phyloP scores from a whole-genome alignment of 2,113 vertebrate species.

The Junco hyemalis region DNA sequence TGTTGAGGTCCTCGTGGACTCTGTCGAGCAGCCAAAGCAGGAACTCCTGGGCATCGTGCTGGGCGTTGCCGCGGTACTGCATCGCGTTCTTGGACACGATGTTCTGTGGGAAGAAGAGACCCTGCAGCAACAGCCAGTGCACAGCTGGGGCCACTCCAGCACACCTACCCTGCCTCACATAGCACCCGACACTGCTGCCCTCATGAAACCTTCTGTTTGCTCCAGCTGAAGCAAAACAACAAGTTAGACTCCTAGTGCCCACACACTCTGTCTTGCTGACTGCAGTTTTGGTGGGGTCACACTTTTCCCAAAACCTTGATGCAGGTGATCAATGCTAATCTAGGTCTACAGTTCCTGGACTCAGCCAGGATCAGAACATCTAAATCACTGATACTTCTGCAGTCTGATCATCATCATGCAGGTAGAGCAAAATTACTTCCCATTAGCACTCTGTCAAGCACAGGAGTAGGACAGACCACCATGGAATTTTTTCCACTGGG shows the following conservation, averaged over 20 bases:
- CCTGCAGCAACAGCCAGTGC: neutral
- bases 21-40: conserved; percentile 96
- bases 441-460: neutral
- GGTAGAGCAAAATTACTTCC: neutral
- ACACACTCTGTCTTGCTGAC: neutral
- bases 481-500: neutral
- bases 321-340: neutral
- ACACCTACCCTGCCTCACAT: neutral
- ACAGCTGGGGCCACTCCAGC: accelerated
- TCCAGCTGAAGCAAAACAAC: neutral
- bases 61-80: conserved; percentile 93
- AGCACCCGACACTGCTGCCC: neutral
- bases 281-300: neutral
- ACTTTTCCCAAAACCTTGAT: neutral
- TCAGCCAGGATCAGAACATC: neutral
- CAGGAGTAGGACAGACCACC: neutral
- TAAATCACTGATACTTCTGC: neutral
- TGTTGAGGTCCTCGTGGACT: conserved; percentile 95
- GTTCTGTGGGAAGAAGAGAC: conserved; percentile 73
- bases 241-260: neutral
- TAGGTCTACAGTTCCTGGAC: neutral
- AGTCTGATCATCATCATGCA: neutral
- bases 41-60: conserved; percentile 98
- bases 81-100: conserved; percentile 91
- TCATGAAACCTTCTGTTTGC: neutral